Conservation (phyloP, 2,113 vertebrate species). For the Eleginops maclovinus region DNA sequence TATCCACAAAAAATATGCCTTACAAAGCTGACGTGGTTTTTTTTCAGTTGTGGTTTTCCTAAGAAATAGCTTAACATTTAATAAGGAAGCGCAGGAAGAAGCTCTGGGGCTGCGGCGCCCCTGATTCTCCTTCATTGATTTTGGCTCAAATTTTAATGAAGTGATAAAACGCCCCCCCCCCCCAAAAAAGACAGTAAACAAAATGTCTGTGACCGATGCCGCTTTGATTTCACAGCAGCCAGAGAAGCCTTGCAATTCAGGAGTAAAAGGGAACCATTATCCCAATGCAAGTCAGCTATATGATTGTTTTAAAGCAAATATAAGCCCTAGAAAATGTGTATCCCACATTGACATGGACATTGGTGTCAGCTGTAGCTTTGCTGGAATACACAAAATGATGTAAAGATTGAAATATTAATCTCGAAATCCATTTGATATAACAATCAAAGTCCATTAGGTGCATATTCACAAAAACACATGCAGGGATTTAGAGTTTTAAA, state of each 20-base stretch:
- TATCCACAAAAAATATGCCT: background rate
- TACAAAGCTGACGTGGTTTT: background rate
- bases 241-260: background rate
- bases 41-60: background rate
- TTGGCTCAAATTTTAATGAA: no score
- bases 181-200: background rate
- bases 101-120: no score
- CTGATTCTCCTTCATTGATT: no score
- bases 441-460: background rate
- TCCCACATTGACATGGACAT: background rate
- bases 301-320: background rate
- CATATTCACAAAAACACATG: conserved; percentile 13
- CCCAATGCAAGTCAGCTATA: no score
- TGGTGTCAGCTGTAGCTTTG: background rate
- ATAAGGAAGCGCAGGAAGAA: background rate
- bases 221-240: background rate
- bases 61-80: background rate
- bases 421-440: background rate
- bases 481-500: conserved; percentile 34
- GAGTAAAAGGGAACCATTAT: background rate
- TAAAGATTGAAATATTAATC: no score
- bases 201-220: background rate
- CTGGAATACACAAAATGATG: background rate
- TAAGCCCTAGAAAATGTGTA: background rate
- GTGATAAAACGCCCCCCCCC: no score